phyloP scores from a whole-genome alignment of 2,797 vertebrate species.

The Karalla daura region DNA sequence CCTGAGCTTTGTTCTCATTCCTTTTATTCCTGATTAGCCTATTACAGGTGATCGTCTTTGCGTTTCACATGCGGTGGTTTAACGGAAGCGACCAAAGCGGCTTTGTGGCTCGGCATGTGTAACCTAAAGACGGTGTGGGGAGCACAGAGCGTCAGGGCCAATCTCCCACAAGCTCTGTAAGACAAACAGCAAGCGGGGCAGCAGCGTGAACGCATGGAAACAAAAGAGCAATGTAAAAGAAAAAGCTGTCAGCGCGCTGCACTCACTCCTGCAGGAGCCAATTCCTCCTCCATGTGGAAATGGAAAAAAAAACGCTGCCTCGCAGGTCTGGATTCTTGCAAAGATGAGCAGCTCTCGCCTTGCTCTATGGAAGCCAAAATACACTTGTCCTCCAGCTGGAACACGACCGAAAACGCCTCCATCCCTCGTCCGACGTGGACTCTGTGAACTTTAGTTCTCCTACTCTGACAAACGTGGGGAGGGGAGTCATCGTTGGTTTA shows the following conservation, averaged over 20 bases:
- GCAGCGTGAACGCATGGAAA: neutral
- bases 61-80: no score
- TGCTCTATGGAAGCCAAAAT: neutral
- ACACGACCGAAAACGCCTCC: neutral
- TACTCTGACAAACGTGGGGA: neutral
- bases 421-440: neutral
- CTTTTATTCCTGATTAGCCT: no score
- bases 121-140: conserved; percentile 10
- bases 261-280: conserved; percentile 9
- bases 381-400: no score
- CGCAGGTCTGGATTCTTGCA: conserved; percentile 2
- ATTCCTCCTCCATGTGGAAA: conserved; percentile 10
- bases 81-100: neutral
- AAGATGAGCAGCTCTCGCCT: neutral
- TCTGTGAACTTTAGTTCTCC: no score
- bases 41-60: no score
- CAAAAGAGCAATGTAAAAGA: neutral
- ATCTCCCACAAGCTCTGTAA: conserved; percentile 16
- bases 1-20: no score
- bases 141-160: neutral
- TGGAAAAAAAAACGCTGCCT: neutral
- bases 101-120: conserved; percentile 3
- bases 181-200: conserved; percentile 9
- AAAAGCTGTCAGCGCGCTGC: conserved; percentile 17
- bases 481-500: neutral